Percentiles rank a stretch among this genome's conserved stretches.
Conservation (phyloP, 2,113 vertebrate genomes). For the Ginglymostoma cirratum region DNA sequence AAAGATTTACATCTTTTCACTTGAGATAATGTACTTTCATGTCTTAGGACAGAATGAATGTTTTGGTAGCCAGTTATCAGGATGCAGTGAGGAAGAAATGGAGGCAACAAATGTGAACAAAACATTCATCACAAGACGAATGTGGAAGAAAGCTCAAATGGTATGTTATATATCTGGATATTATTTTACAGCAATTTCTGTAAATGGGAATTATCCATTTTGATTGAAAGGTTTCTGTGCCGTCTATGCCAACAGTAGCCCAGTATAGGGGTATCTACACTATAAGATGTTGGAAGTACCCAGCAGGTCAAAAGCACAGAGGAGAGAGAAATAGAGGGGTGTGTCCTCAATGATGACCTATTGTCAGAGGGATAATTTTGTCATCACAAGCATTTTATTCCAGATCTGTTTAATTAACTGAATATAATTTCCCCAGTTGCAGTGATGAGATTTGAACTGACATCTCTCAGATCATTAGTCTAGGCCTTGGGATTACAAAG, state of each 20-base stretch:
- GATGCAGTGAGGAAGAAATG: neutral
- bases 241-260: neutral
- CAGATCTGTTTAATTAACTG: too few relatives aligned
- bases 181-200: neutral
- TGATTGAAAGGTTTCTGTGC: neutral
- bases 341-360: too few relatives aligned
- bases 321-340: neutral
- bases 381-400: too few relatives aligned
- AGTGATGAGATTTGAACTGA: too few relatives aligned
- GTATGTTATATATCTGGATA: neutral
- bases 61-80: conserved; percentile 1
- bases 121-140: conserved; percentile 10
- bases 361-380: too few relatives aligned
- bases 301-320: neutral
- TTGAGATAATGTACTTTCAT: neutral
- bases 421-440: too few relatives aligned
- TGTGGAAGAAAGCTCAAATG: neutral
- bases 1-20: neutral
- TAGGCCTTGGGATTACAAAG: too few relatives aligned
- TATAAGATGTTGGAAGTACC: neutral
- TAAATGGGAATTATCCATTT: neutral
- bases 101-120: neutral
- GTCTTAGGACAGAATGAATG: conserved; percentile 23
- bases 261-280: neutral
- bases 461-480: too few relatives aligned